Percentiles rank a stretch among this genome's conserved stretches.
These are phyloP conservation scores for Diplolepis rosae DNA, from an alignment of 2,888 invertebrate species.

Conservation along the genomic window DNA sequence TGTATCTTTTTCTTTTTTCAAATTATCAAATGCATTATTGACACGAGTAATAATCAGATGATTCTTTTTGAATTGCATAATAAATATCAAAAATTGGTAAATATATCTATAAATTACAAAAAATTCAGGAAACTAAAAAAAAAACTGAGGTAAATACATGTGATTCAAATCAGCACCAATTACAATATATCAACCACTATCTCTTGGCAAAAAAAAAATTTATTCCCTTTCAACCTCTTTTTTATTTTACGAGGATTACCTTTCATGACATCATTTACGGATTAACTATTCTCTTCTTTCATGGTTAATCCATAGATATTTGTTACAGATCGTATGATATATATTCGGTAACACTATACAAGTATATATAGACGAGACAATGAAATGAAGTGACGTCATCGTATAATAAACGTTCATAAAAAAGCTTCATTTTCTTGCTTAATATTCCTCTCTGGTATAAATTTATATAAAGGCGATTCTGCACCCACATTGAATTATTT, in stretches of 20 bases:
- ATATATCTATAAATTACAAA: neutral
- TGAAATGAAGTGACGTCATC: too few species aligned
- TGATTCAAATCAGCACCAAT: neutral
- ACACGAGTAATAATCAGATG: too few species aligned
- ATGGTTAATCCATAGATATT: neutral
- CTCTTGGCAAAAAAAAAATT: neutral
- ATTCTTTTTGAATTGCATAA: too few species aligned
- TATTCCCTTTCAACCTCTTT: neutral
- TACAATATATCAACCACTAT: neutral
- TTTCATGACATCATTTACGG: neutral
- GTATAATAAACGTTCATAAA: neutral
- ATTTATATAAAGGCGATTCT: too few species aligned
- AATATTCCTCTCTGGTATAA: too few species aligned
- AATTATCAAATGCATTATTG: too few species aligned
- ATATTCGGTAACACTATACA: neutral
- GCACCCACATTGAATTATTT: too few species aligned
- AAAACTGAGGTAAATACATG: neutral
- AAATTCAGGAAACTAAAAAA: neutral
- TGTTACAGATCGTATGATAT: neutral
- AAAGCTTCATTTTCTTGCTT: neutral
- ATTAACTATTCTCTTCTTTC: neutral
- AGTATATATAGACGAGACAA: too few species aligned
- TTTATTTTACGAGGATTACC: neutral
- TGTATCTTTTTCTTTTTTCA: neutral
- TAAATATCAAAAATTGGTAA: too few species aligned